Evolutionary conservation across 2,888 invertebrate genomes (phyloP).

Genomic region (Tachina grossa): DNA sequence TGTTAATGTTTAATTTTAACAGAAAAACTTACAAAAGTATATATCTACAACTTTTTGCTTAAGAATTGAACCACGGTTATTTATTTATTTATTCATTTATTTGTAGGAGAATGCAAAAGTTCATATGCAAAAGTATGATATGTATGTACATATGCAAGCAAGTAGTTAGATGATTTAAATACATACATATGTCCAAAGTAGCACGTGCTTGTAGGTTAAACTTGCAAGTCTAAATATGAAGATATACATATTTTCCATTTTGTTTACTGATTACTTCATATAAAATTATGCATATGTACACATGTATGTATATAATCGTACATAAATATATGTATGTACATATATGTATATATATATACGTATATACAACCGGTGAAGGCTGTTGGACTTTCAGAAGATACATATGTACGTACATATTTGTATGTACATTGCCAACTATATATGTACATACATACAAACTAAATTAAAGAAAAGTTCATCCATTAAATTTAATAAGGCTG

Average conservation of each 20-base stretch:
- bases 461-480: not conserved
- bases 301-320: too few relatives aligned
- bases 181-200: conserved; percentile 26
- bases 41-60: too few relatives aligned
- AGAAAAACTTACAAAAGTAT: too few relatives aligned
- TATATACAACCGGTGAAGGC: not conserved
- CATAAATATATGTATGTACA: not conserved
- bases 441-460: not conserved
- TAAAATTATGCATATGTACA: not conserved
- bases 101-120: too few relatives aligned
- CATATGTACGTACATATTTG: not conserved
- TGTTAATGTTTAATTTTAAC: too few relatives aligned
- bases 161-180: not conserved
- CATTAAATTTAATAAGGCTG: not conserved
- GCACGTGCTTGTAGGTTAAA: conserved; percentile 80
- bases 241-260: not conserved
- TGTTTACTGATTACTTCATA: conserved; percentile 2
- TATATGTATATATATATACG: not conserved
- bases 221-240: conserved; percentile 36
- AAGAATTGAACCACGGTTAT: too few relatives aligned
- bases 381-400: not conserved
- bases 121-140: too few relatives aligned
- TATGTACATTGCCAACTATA: not conserved
- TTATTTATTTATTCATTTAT: too few relatives aligned
- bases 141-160: too few relatives aligned